Base-by-base conservation (phyloP, 1,140 invertebrate genomes). In the Brachionus sp. region DNA sequence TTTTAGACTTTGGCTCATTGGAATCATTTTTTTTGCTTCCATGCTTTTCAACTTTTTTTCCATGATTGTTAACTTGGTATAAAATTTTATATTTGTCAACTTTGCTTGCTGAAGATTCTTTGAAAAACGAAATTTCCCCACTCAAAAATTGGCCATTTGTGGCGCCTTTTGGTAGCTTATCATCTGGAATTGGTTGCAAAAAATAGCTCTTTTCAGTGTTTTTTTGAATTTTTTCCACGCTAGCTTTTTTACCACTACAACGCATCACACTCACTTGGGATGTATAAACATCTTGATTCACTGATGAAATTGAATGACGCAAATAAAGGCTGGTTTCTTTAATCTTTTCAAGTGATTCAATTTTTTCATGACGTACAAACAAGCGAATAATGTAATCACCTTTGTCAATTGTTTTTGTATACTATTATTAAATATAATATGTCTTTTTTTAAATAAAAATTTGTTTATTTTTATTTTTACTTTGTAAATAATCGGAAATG, bases 311-410 rank as follows among this genome's bases (percentile, higher is more conserved):
- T 6, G 77, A 62, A 42, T 80, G 77, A 23, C 77, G 46, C 23
- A 80, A 19, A 44, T 29, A 80, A 9, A 80, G 16, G 25, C 50
- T 62, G n/a, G 39, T 57, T 23, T 80, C 62, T 25, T 80, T 80
- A 1, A 80, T 23, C 42, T 80, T 80, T 83, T 98, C 96, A n/a
- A 98, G 90, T 77, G 94, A 87, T 33, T 95, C 92, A 83, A 92
- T 92, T 85, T 93, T 93, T 86, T 98, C 95, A 89, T 98, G 95
- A 0, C 96, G 92, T 9, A 98, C 89, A 87, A 95, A 94, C 85
- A 96, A 89, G 64, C 93, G 91, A 12, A 98, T 89, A 5, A 92
- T 92, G 87, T 97, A 98, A 85, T 98, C 96, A n/a, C 96, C 96
- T 89, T 97, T 98, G 84, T 97, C 95, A 82, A 98, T 87, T 90